Conservation (phyloP, 1,140 invertebrate genomes). For the Tetragonula clypearis region DNA sequence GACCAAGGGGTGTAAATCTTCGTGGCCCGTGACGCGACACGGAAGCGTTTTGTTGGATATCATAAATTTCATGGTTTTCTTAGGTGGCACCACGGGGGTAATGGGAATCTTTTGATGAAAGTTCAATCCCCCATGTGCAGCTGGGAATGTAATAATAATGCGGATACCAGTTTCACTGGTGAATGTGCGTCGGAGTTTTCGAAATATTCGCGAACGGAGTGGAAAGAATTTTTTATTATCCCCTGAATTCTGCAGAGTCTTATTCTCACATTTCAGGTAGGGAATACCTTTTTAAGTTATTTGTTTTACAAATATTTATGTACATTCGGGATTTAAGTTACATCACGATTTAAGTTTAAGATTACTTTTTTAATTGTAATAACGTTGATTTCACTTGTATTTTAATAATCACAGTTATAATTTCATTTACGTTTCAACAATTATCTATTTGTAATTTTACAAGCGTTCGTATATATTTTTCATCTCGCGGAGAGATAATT, state of each 20-base stretch:
- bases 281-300: background rate
- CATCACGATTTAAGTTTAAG: too few relatives aligned
- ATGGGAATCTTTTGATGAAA: conserved; percentile 39
- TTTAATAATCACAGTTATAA: background rate
- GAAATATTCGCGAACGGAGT: background rate
- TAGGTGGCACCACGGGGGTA: background rate
- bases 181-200: background rate
- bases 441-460: too few relatives aligned
- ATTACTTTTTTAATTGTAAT: background rate
- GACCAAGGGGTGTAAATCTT: background rate
- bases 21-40: background rate
- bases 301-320: background rate
- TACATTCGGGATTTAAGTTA: too few relatives aligned
- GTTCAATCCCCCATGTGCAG: conserved; percentile 1
- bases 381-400: background rate
- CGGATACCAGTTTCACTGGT: too few relatives aligned
- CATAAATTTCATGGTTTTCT: conserved; percentile 29
- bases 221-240: background rate
- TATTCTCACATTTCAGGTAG: background rate
- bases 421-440: too few relatives aligned
- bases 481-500: too few relatives aligned
- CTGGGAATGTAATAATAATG: background rate
- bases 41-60: conserved; percentile 11
- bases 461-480: too few relatives aligned
- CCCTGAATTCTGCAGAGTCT: background rate